Evolutionary conservation across 2,888 invertebrate species (phyloP), one percentile per base, ranked within the genome.

Genomic region (Luperina testacea): DNA sequence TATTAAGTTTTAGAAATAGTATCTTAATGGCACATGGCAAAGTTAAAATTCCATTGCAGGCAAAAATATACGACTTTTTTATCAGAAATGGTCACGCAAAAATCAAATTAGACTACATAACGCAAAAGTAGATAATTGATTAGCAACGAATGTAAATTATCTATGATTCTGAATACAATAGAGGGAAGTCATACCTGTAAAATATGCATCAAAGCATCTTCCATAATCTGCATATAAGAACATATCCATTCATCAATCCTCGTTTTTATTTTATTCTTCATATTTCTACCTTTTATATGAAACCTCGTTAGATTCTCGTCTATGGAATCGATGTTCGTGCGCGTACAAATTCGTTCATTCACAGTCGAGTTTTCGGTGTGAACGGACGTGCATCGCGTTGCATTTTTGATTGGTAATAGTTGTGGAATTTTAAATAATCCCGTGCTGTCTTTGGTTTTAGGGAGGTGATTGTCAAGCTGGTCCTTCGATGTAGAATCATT

Each of bases 211-310:
- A 95, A 75, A 0, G 87, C 80, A 20, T 93, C 91, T 75, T 96
- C 96, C 91, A 96, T 92, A 4, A 93, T 91, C 79, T 95, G 96
- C 1, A 80, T 89, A 38, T 91, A 94, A n/a, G 81, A 84, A 77
- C 95, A 95, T 0, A 92, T 72, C 85, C 90, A 93, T 83, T 96
- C 96, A 0, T 94, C 93, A 6, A 91, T 89, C 70, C 93, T 90
- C 0, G 70, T 73, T 48, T 57, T 85, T 5, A 95, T 80, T 72
- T 88, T 92, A 1, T 87, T 32, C 17, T 89, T 88, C 77, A 91
- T 88, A 3, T 67, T 51, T 57, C 84, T 79, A 88, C 72, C 88
- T 59, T 89, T 92, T 0, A 92, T 87, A 53, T 61, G 17, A 83
- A 91, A 95, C 20, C 68, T 87, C 57, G 80, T 90, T 13, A 92